Conservation (phyloP, 2,797 vertebrate genomes). For the Gallinago solitaria region DNA sequence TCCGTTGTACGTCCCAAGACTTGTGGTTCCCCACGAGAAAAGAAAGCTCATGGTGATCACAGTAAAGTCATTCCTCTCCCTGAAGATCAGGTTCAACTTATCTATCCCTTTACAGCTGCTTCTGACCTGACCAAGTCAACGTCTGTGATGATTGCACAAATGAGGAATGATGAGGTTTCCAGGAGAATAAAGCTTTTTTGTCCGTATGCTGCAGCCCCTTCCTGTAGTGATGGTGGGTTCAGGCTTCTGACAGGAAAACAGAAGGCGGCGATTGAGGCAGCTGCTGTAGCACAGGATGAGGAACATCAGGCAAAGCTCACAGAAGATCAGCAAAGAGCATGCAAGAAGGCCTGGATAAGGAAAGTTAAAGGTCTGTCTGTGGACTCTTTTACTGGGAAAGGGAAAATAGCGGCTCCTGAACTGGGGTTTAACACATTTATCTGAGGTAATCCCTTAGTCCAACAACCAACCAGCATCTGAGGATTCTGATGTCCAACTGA, state of each 20-base stretch:
- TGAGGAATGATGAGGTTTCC: not conserved
- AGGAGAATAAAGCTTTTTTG: not conserved
- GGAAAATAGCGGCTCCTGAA: slow-evolving; percentile 74
- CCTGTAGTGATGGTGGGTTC: slow-evolving; percentile 57
- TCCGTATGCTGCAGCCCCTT: not conserved
- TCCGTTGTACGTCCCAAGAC: slow-evolving; percentile 26
- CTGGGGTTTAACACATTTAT: slow-evolving; percentile 71
- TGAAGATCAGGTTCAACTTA: not conserved
- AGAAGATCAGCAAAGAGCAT: slow-evolving; percentile 19
- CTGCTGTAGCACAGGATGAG: slow-evolving; percentile 27
- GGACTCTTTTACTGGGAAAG: slow-evolving; percentile 62
- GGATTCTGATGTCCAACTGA: not conserved
- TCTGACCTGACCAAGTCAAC: not conserved
- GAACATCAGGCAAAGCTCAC: not conserved
- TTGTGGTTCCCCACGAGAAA: not conserved
- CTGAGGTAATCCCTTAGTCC: slow-evolving; percentile 45
- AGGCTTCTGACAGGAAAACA: slow-evolving; percentile 74
- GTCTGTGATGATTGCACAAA: not conserved
- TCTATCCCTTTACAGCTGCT: not conserved
- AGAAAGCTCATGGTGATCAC: rapidly evolving
- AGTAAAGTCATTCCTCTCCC: not conserved
- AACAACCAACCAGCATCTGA: not conserved
- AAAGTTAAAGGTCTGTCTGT: slow-evolving; percentile 73
- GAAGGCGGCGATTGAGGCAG: slow-evolving; percentile 44
- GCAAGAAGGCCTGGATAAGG: slow-evolving; percentile 72